A percentile compares a stretch with the other conserved stretches of the same genome.
These are phyloP conservation scores for Leptatherina wallacei DNA, from an alignment of 2,797 vertebrate species.

Conservation along the genomic window DNA sequence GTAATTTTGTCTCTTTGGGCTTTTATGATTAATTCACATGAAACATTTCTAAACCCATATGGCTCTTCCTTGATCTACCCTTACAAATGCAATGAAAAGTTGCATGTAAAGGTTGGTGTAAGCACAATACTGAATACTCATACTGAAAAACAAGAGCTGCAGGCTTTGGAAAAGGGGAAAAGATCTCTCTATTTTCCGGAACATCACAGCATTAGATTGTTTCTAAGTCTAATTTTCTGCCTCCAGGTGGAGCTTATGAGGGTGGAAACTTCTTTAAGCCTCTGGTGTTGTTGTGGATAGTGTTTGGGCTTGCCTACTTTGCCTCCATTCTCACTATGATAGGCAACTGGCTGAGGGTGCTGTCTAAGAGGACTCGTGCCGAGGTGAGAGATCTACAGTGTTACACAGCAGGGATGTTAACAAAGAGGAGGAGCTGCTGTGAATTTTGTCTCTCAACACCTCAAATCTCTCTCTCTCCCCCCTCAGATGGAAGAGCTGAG, in stretches of 20 bases:
- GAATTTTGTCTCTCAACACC: neutral
- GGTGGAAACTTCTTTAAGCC: slow-evolving; percentile 86
- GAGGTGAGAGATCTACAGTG: slow-evolving; percentile 81
- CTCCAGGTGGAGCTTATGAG: slow-evolving; percentile 77
- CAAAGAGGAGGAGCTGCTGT: neutral
- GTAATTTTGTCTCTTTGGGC: neutral
- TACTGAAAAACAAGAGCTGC: neutral
- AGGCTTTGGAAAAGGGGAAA: neutral
- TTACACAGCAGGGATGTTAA: neutral
- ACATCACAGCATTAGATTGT: neutral
- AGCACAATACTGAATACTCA: neutral
- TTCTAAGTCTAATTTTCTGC: slow-evolving; percentile 6
- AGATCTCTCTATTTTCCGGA: neutral
- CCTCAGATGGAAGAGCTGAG: slow-evolving; percentile 91
- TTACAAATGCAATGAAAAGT: no score
- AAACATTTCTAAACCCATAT: neutral
- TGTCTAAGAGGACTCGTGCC: slow-evolving; percentile 90
- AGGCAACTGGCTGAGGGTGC: slow-evolving; percentile 89
- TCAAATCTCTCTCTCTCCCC: neutral
- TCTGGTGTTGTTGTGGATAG: slow-evolving; percentile 92
- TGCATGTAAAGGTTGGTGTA: neutral
- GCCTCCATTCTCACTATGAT: slow-evolving; percentile 95
- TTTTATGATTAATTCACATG: neutral
- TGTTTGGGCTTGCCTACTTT: slow-evolving; percentile 93
- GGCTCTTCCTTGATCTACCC: neutral